A percentile compares a stretch with the other conserved stretches of the same genome.
Evolutionary conservation across 2,113 vertebrate species (phyloP).

Genomic region (Eidolon helvum): DNA sequence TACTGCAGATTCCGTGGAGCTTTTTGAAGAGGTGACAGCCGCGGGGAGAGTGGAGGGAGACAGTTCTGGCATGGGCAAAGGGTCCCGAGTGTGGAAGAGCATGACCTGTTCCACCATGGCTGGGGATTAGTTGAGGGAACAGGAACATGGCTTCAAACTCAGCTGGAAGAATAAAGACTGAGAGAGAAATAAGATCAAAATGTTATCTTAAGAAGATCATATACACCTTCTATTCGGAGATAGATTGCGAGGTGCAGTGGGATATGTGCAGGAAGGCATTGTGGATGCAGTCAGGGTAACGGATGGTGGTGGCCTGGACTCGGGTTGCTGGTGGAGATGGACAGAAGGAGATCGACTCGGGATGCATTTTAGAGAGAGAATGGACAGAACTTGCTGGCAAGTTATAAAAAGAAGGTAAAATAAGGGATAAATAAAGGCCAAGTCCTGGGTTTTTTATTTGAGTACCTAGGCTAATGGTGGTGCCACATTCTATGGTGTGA

Average conservation of each 20-base stretch:
- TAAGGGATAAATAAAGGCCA: background rate
- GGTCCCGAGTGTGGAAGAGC: background rate
- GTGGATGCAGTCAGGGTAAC: too few relatives aligned
- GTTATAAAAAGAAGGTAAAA: background rate
- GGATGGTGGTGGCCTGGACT: background rate
- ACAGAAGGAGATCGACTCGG: background rate
- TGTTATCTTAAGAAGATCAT: background rate
- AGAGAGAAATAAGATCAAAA: background rate
- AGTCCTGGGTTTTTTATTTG: background rate
- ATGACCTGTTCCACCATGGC: background rate
- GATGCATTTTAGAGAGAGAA: background rate
- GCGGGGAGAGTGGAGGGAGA: background rate
- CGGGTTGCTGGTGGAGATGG: background rate
- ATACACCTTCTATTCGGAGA: background rate
- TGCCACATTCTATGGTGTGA: background rate
- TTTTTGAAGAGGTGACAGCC: background rate
- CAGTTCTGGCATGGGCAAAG: background rate
- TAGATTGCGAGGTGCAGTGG: fast-evolving
- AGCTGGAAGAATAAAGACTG: background rate
- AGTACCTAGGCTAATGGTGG: background rate
- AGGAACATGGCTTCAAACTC: background rate
- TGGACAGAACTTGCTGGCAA: background rate
- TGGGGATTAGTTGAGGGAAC: background rate
- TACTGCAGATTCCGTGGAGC: background rate
- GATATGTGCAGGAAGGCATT: background rate